Evolutionary conservation across 2,113 vertebrate species (phyloP).

Genomic region (Ellobius talpinus): DNA sequence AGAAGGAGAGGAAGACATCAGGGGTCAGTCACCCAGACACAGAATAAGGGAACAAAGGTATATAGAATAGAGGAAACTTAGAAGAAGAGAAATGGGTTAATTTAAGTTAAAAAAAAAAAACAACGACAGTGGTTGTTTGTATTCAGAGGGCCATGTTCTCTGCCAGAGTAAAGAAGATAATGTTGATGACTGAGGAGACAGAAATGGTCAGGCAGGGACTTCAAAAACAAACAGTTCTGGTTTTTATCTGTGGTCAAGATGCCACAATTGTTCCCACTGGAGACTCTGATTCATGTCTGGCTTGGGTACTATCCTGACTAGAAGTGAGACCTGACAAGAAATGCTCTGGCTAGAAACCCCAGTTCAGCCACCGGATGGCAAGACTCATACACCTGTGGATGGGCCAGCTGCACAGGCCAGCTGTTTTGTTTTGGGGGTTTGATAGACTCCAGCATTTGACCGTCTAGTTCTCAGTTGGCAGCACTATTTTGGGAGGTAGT

Average conservation of each 20-base stretch:
- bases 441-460: neutral
- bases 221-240: neutral
- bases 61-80: neutral
- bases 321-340: neutral
- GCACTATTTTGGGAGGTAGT: neutral
- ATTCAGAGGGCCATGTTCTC: neutral
- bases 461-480: neutral
- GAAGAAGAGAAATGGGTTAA: neutral
- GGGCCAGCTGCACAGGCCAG: neutral
- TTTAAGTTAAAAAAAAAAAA: neutral
- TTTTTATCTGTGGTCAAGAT: neutral
- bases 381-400: neutral
- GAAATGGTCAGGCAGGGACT: neutral
- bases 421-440: neutral
- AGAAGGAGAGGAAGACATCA: neutral
- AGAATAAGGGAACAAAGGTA: neutral
- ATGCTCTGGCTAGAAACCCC: neutral
- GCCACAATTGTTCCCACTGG: neutral
- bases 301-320: neutral
- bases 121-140: no score
- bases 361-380: neutral
- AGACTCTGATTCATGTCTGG: neutral
- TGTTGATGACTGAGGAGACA: neutral
- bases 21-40: neutral
- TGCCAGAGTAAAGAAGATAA: neutral